A percentile compares a stretch with the other conserved stretches of the same genome.
Conservation (phyloP, 2,888 invertebrate species). For the Drosophila fulvimacula region DNA sequence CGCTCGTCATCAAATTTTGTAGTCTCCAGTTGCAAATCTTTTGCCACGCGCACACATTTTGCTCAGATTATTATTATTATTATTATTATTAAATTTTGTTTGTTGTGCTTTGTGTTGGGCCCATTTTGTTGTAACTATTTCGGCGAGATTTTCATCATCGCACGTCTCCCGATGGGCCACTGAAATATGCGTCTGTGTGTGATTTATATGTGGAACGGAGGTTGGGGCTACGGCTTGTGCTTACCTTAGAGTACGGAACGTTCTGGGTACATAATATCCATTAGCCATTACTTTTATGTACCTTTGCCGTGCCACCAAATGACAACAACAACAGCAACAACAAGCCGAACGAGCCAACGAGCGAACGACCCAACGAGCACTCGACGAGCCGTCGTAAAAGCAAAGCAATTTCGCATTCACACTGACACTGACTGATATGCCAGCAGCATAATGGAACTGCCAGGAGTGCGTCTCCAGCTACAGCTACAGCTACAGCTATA, state of each 20-base stretch:
- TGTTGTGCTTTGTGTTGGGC: not conserved
- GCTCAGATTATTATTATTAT: conserved; percentile 5
- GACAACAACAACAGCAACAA: conserved; percentile 36
- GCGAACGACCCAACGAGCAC: conserved; percentile 16
- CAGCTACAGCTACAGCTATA: conserved; percentile 7
- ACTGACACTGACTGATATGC: conserved; percentile 78
- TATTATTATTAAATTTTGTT: conserved; percentile 1
- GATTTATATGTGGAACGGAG: conserved; percentile 24
- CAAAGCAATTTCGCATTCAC: conserved; percentile 77
- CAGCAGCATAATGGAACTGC: conserved; percentile 42
- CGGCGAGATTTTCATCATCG: conserved; percentile 38
- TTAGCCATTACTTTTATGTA: conserved; percentile 76
- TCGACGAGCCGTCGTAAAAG: conserved; percentile 64
- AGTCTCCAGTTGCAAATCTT: conserved; percentile 10
- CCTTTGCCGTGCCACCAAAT: conserved; percentile 50
- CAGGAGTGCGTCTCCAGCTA: conserved; percentile 13
- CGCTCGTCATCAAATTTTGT: not conserved
- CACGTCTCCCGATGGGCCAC: conserved; percentile 30
- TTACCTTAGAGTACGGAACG: conserved; percentile 39
- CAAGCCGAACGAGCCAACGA: conserved; percentile 4
- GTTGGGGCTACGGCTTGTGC: conserved; percentile 8
- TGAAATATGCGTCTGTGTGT: conserved; percentile 33
- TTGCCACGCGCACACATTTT: conserved; percentile 10
- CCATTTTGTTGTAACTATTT: conserved; percentile 32
- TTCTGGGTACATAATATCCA: conserved; percentile 60